Evolutionary conservation across 2,113 vertebrate species (phyloP).

Genomic region (Regulus satrapa): DNA sequence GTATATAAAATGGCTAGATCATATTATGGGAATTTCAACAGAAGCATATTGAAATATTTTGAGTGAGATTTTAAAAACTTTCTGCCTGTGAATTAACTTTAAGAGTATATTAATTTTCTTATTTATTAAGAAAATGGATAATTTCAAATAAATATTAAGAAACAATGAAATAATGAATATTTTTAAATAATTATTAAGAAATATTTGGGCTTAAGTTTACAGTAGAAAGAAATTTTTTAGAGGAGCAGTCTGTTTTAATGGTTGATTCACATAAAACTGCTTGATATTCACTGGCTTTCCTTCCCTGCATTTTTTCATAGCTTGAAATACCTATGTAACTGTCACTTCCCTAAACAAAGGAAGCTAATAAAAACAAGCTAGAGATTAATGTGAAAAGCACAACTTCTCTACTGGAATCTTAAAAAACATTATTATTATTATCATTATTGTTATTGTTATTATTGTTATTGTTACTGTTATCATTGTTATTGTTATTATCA

Average conservation of each 20-base stretch:
- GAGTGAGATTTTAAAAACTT: not conserved
- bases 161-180: too few relatives aligned
- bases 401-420: not conserved
- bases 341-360: not conserved
- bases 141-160: too few relatives aligned
- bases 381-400: not conserved
- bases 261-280: not conserved
- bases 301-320: not conserved
- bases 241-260: not conserved
- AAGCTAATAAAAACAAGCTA: not conserved
- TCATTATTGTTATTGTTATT: too few relatives aligned
- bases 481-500: too few relatives aligned
- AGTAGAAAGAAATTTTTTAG: not conserved
- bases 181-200: too few relatives aligned
- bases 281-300: not conserved
- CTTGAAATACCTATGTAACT: not conserved
- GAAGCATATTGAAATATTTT: not conserved
- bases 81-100: not conserved
- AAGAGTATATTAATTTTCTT: not conserved
- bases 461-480: too few relatives aligned
- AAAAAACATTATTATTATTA: too few relatives aligned
- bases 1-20: not conserved
- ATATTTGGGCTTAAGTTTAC: not conserved
- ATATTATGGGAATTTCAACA: not conserved
- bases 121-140: too few relatives aligned